Percentiles rank a stretch among this genome's conserved stretches.
These are phyloP conservation scores for Bambusicola thoracicus DNA, from an alignment of 2,113 vertebrate species.

Conservation along the genomic window DNA sequence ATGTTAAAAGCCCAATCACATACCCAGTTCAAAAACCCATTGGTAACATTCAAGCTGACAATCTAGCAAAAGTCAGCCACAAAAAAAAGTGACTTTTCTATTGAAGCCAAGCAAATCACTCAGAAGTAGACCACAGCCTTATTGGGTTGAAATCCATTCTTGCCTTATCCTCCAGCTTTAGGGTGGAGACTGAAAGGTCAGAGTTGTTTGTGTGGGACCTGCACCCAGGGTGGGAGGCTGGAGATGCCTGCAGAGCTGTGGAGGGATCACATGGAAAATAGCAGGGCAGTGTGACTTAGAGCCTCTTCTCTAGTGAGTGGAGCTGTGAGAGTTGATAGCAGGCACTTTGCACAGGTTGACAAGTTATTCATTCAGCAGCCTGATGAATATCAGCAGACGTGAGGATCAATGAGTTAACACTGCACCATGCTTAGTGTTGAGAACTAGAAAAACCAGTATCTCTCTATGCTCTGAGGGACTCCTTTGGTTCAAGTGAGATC, in stretches of 20 bases:
- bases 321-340: neutral
- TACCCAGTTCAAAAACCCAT: neutral
- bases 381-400: neutral
- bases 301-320: neutral
- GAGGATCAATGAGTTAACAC: neutral
- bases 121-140: neutral
- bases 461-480: neutral
- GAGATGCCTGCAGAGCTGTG: neutral
- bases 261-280: neutral
- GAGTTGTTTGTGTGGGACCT: neutral
- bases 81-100: slow-evolving; percentile 5
- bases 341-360: neutral
- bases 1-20: slow-evolving; percentile 10
- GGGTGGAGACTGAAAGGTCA: neutral
- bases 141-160: neutral
- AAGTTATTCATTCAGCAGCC: neutral
- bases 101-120: neutral
- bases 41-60: neutral
- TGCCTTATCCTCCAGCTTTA: neutral
- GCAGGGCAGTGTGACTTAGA: neutral
- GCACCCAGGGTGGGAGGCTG: neutral
- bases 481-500: neutral
- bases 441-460: neutral
- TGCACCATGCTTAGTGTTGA: rapidly evolving
- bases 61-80: neutral